Percentiles rank a stretch among this genome's conserved stretches.
phyloP scores from a whole-genome alignment of 2,113 vertebrate genomes.

The Camelus bactrianus region DNA sequence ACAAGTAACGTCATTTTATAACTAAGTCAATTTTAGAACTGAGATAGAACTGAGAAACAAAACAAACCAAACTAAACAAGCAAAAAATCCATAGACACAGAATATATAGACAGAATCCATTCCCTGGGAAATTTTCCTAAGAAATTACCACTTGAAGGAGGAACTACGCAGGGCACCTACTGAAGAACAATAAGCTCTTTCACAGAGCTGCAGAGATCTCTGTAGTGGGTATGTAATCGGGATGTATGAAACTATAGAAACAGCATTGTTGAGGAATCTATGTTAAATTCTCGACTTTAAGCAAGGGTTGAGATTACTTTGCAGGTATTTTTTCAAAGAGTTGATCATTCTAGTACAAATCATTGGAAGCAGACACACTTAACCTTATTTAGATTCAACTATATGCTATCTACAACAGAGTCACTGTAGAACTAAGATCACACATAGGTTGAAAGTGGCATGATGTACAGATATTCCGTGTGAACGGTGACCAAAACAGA shows the following conservation, averaged over 20 bases:
- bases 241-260: background rate
- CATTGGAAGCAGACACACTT: background rate
- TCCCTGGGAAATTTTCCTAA: background rate
- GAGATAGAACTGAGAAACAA: background rate
- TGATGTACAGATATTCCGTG: background rate
- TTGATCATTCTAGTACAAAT: background rate
- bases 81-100: background rate
- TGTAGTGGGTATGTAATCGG: background rate
- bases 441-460: background rate
- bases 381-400: background rate
- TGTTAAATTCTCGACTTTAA: background rate
- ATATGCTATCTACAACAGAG: background rate
- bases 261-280: background rate
- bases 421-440: background rate
- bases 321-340: background rate
- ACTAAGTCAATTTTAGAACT: background rate
- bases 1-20: constrained; percentile 4
- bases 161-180: background rate
- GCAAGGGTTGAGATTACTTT: background rate
- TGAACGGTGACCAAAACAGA: background rate
- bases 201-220: background rate
- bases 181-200: background rate
- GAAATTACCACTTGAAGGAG: background rate
- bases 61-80: background rate
- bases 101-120: background rate